These are phyloP conservation scores for Hippoglossus hippoglossus DNA, from an alignment of 2,797 vertebrate genomes.

Conservation along the genomic window DNA sequence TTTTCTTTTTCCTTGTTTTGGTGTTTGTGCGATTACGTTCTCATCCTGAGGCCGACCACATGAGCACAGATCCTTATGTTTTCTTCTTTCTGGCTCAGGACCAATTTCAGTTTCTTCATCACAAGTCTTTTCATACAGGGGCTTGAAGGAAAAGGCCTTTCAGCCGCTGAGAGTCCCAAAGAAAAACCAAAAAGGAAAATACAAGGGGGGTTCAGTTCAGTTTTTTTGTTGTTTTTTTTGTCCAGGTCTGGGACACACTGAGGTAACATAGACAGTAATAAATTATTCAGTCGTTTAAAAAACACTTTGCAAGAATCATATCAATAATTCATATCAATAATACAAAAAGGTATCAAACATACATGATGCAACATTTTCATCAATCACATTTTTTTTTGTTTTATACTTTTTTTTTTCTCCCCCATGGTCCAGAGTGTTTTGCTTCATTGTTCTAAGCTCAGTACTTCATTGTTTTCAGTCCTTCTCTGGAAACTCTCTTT, in stretches of 20 bases:
- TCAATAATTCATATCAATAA: slow-evolving; percentile 78
- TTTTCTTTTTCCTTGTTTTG: slow-evolving; percentile 10
- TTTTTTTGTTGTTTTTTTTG: slow-evolving; percentile 59
- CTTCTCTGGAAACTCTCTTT: slow-evolving; percentile 29
- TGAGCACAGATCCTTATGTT: background rate
- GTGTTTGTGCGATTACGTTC: slow-evolving; percentile 10
- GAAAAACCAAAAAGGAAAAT: background rate
- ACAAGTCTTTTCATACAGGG: slow-evolving; percentile 28
- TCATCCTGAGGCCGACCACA: background rate
- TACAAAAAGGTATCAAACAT: slow-evolving; percentile 83
- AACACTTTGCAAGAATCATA: slow-evolving; percentile 74
- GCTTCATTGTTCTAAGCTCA: slow-evolving; percentile 42
- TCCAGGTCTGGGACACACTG: slow-evolving; percentile 77
- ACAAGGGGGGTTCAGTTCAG: background rate
- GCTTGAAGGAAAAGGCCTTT: background rate
- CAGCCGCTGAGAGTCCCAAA: slow-evolving; percentile 18
- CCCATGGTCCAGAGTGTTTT: slow-evolving; percentile 45
- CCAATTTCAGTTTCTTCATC: slow-evolving; percentile 21
- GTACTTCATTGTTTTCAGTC: slow-evolving; percentile 25
- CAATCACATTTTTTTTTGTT: slow-evolving; percentile 56
- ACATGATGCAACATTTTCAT: slow-evolving; percentile 72
- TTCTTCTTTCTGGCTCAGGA: background rate
- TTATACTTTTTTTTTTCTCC: slow-evolving; percentile 7
- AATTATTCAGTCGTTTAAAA: slow-evolving; percentile 79
- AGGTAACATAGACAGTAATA: slow-evolving; percentile 82